Percentiles rank a stretch among this genome's conserved stretches.
These are phyloP conservation scores for Dysidea cf. avara DNA, from an alignment of 37 sponge, comb jelly and placozoan genomes.

Conservation along the genomic window DNA sequence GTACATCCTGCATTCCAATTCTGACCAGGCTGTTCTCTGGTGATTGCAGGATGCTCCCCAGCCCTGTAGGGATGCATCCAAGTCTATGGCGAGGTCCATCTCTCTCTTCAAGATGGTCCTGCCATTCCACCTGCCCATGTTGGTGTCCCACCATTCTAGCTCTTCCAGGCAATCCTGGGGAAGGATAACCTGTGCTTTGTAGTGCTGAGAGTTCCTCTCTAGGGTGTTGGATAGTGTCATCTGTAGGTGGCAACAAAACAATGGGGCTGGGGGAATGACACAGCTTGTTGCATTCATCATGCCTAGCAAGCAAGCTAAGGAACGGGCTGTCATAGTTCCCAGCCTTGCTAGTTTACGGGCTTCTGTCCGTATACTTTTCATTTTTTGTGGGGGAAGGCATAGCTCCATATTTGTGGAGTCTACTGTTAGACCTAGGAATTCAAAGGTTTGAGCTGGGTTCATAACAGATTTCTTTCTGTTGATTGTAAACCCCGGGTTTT, in stretches of 20 bases:
- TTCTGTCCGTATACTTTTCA: not conserved
- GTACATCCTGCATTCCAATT: slow-evolving; percentile 13
- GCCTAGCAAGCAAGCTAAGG: not conserved
- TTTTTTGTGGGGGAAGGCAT: slow-evolving; percentile 5
- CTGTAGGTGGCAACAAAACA: slow-evolving; percentile 9
- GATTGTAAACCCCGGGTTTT: too few species aligned
- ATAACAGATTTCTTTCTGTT: too few species aligned
- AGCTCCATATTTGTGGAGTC: slow-evolving; percentile 12
- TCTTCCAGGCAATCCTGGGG: too few species aligned
- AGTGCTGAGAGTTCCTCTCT: too few species aligned
- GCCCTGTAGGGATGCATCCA: slow-evolving; percentile 32
- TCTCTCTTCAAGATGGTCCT: too few species aligned
- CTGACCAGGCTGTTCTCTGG: slow-evolving; percentile 14
- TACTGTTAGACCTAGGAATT: slow-evolving; percentile 39
- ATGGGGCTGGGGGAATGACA: slow-evolving; percentile 17
- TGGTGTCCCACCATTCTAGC: too few species aligned
- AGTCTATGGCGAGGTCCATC: slow-evolving; percentile 17
- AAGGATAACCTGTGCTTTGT: too few species aligned
- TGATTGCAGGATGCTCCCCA: slow-evolving; percentile 27
- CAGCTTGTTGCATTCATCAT: too few species aligned
- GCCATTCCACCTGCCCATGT: too few species aligned
- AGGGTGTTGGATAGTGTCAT: too few species aligned
- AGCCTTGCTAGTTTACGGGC: not conserved
- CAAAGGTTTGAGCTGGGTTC: slow-evolving; percentile 10
- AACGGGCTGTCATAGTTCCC: not conserved